phyloP scores from a whole-genome alignment of 2,888 invertebrate species.

The Perizoma flavofasciatum region DNA sequence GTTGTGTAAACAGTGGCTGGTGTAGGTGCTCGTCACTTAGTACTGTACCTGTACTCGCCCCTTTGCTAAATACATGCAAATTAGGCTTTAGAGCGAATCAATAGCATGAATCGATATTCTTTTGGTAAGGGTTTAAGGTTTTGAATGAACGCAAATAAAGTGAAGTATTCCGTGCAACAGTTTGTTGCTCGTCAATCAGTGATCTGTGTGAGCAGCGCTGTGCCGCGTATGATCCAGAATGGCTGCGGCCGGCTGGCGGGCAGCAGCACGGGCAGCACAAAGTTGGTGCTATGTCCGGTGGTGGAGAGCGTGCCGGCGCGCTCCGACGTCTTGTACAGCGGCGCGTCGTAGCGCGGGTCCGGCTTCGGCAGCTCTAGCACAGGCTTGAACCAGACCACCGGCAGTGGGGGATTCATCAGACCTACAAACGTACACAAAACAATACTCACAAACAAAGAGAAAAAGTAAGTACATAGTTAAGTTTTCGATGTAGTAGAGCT shows the following conservation, averaged over 20 bases:
- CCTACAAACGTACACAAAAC: constrained; percentile 65
- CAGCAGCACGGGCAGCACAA: constrained; percentile 91
- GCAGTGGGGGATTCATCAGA: constrained; percentile 90
- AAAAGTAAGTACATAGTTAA: too few species aligned
- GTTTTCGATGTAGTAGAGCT: too few species aligned
- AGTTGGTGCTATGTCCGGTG: constrained; percentile 97
- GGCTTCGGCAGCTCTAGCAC: constrained; percentile 84
- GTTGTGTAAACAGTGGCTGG: constrained; percentile 20
- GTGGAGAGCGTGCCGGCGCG: constrained; percentile 94
- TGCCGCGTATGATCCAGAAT: constrained; percentile 95
- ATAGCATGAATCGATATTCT: too few species aligned
- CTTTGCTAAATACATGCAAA: not conserved
- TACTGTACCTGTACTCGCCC: not conserved
- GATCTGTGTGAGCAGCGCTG: constrained; percentile 93
- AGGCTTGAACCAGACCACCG: constrained; percentile 87
- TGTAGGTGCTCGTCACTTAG: not conserved
- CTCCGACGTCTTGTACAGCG: constrained; percentile 94
- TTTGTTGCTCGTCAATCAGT: constrained; percentile 81
- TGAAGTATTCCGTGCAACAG: too few species aligned
- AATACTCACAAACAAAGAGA: not conserved
- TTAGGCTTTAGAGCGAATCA: too few species aligned
- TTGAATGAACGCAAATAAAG: too few species aligned
- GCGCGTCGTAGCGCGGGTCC: constrained; percentile 88
- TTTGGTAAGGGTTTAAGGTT: too few species aligned
- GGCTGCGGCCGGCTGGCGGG: constrained; percentile 86